Conservation (phyloP, 2,113 vertebrate species). For the Nymphicus hollandicus region DNA sequence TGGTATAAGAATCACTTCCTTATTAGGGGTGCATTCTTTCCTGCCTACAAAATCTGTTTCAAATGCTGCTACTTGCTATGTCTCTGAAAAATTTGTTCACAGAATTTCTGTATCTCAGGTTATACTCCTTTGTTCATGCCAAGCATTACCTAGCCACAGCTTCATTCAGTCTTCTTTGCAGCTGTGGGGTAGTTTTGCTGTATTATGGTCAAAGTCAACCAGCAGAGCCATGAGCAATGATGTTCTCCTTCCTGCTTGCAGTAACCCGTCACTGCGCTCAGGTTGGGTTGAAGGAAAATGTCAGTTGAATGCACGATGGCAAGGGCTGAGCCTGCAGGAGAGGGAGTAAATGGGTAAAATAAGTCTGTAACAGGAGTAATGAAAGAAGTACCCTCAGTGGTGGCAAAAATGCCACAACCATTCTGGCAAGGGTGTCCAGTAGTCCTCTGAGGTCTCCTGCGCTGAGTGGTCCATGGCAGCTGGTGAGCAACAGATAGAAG, state of each 20-base stretch:
- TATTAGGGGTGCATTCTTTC: neutral
- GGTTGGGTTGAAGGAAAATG: neutral
- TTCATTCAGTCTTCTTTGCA: neutral
- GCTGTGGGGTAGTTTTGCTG: neutral
- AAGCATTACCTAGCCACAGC: neutral
- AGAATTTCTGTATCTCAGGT: neutral
- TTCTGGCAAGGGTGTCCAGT: neutral
- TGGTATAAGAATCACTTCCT: neutral
- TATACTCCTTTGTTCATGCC: neutral
- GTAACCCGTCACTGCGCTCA: neutral
- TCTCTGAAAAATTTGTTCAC: neutral
- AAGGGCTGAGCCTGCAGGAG: neutral
- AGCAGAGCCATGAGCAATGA: neutral
- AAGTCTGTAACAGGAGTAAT: neutral
- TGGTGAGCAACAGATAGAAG: neutral
- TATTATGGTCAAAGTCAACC: neutral
- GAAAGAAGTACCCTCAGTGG: neutral
- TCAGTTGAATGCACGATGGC: fast-evolving
- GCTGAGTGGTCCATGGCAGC: neutral
- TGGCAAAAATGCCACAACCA: neutral
- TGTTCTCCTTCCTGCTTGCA: neutral
- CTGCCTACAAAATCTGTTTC: neutral
- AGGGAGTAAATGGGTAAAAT: neutral
- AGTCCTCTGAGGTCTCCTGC: neutral
- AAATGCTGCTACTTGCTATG: neutral